phyloP scores from a whole-genome alignment of 2,797 vertebrate species.

The Coccyzus lansbergi region DNA sequence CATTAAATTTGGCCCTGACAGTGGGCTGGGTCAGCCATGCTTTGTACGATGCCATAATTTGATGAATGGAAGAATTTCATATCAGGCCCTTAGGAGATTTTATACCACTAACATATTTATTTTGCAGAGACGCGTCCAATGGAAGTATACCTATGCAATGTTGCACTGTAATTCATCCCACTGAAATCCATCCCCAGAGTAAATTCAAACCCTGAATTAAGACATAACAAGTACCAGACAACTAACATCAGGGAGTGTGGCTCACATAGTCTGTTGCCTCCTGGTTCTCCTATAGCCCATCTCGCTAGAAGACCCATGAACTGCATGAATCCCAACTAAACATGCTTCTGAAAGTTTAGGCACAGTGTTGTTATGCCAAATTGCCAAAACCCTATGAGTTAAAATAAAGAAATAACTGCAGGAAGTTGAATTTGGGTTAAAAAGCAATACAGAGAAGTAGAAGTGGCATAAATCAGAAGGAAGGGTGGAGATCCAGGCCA shows the following conservation, averaged over 20 bases:
- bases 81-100: background rate
- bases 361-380: background rate
- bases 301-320: background rate
- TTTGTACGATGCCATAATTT: background rate
- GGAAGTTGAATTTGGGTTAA: background rate
- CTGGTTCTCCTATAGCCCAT: background rate
- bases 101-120: background rate
- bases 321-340: background rate
- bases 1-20: slow-evolving; percentile 10
- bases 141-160: background rate
- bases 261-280: background rate
- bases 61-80: background rate
- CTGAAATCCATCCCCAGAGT: background rate
- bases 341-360: background rate
- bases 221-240: background rate
- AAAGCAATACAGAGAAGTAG: background rate
- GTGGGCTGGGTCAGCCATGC: background rate
- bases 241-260: background rate
- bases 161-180: background rate
- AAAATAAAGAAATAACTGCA: background rate
- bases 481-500: background rate
- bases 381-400: background rate
- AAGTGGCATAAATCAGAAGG: background rate
- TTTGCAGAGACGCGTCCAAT: background rate
- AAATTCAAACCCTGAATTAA: background rate